phyloP scores from a whole-genome alignment of 2,888 invertebrate species.

The Morpho deidamia region DNA sequence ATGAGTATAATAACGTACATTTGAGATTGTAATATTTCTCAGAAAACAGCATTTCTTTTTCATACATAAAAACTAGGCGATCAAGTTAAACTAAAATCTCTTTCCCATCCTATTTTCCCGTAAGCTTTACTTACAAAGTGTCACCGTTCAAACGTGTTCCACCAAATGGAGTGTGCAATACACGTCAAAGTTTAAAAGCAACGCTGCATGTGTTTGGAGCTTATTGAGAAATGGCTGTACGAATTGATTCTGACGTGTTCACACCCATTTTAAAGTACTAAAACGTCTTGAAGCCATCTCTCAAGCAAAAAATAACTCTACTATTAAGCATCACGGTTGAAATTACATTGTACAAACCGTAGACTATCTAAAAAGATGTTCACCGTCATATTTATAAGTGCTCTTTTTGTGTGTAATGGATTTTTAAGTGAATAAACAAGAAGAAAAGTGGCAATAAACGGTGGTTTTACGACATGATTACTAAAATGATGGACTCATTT shows the following conservation, averaged over 20 bases:
- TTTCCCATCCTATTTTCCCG: neutral
- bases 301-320: slow-evolving; percentile 29
- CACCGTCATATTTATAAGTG: slow-evolving; percentile 65
- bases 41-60: too few species aligned
- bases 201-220: slow-evolving; percentile 64
- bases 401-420: slow-evolving; percentile 70
- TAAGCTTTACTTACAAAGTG: slow-evolving; percentile 3
- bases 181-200: slow-evolving; percentile 71
- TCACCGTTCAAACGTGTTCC: slow-evolving; percentile 14
- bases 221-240: slow-evolving; percentile 72
- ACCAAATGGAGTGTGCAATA: slow-evolving; percentile 27
- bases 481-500: slow-evolving; percentile 20
- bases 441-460: slow-evolving; percentile 33
- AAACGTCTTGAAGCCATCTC: slow-evolving; percentile 39
- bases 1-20: too few species aligned
- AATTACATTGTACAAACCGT: slow-evolving; percentile 17
- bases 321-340: slow-evolving; percentile 4
- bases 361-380: slow-evolving; percentile 45
- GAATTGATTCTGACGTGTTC: slow-evolving; percentile 71
- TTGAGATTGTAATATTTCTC: too few species aligned
- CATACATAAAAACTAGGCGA: too few species aligned
- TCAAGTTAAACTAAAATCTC: too few species aligned
- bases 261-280: slow-evolving; percentile 57
- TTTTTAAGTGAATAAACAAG: slow-evolving; percentile 73
- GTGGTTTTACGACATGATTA: slow-evolving; percentile 23